Base-by-base conservation (phyloP, 2,797 vertebrate genomes). In the Chanos chanos region DNA sequence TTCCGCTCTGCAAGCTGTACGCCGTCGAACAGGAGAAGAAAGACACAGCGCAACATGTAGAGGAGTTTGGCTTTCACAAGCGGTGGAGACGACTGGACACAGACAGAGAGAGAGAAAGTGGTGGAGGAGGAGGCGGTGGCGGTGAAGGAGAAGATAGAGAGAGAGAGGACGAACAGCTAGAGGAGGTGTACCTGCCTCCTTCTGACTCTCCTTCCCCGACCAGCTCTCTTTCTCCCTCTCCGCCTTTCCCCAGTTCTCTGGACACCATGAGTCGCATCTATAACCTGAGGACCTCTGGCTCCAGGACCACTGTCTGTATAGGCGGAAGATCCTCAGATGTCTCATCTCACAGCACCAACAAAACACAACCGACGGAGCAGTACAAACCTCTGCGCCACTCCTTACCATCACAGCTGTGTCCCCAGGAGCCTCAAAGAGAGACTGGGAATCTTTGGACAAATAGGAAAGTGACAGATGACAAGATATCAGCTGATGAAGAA, bases 181-280 rank as follows among this genome's bases (percentile, higher is more conserved):
- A 59, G 37, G 60, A 70, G 56, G 45, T 54, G 3, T 61, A 71
- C 58, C 18, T 74, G 25, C 12, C 63, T 75, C 66, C 48, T 51
- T 68, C 70, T 27, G 25, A 39, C 1, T 74, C 79, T 34, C 72
- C 74, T 16, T 50, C 64, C n/a, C 64, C 76, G 12, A 48, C 70
- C 55, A 50, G 71, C 22, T 79, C 82, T 53, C 37, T 30, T 64
- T 47, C 45, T 55, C 61, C 75, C 41, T 77, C 81, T 3, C 78
- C 75, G 0, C 60, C 80, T 43, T 76, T 75, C 66, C 65, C 73
- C 10, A 77, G 67, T 73, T 81, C 83, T 3, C 72, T 82, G 0
- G 60, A 75, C 81, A 73, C 75, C 64, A 91, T 92, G 90, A 91
- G 88, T 18, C 79, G 87, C 49, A 86, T 90, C 43, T 90, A 90